Evolutionary conservation across 2,888 invertebrate genomes (phyloP).

Genomic region (Biston stratarius): DNA sequence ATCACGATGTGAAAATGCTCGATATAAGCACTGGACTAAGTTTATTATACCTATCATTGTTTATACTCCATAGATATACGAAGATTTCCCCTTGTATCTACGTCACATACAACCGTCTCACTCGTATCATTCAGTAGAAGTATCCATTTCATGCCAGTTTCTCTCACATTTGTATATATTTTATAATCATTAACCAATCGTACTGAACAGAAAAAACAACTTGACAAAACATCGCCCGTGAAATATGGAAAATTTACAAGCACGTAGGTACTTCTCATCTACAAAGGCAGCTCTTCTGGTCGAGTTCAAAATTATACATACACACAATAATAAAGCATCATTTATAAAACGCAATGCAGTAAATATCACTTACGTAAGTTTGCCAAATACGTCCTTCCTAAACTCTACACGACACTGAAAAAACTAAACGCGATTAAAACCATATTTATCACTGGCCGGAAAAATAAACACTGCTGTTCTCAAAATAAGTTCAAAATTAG

Average conservation of each 20-base stretch:
- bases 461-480: slow-evolving; percentile 13
- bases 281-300: not conserved
- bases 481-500: no score
- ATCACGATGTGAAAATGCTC: no score
- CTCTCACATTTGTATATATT: slow-evolving; percentile 32
- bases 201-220: not conserved
- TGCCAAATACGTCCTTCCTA: slow-evolving; percentile 62
- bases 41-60: no score
- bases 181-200: no score
- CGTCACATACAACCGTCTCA: slow-evolving; percentile 42
- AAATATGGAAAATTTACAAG: not conserved
- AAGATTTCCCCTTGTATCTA: slow-evolving; percentile 13
- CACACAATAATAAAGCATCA: slow-evolving; percentile 23
- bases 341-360: slow-evolving; percentile 78
- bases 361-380: slow-evolving; percentile 82
- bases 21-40: no score
- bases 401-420: slow-evolving; percentile 58
- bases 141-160: slow-evolving; percentile 50
- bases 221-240: not conserved
- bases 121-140: slow-evolving; percentile 55
- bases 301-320: not conserved
- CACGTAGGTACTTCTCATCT: not conserved
- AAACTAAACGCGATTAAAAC: slow-evolving; percentile 54
- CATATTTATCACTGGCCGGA: slow-evolving; percentile 46
- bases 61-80: no score